Evolutionary conservation across 2,888 invertebrate genomes (phyloP), one percentile per base, ranked within the genome.

Genomic region (Apodemia mormo): DNA sequence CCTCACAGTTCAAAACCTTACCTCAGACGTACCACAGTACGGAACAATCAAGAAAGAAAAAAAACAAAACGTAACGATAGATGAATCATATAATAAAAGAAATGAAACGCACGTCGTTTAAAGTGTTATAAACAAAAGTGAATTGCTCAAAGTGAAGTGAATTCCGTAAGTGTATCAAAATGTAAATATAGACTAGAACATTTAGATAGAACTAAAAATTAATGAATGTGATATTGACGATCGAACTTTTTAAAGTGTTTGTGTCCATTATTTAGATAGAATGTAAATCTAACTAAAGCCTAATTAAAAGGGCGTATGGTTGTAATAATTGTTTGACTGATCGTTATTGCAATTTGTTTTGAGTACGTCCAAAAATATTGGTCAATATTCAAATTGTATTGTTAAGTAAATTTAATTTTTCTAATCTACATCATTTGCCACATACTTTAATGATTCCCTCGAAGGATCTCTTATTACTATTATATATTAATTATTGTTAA

Each of bases 1-100:
- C 75, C 88, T 95, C 1, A 95, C 95, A 73, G 94, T 95, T 49
- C 95, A 95, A 76, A 94, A 94, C 77, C 83, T 94, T 14, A 89
- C 93, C 0, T 86, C 88, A 0, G 92, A 93, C 75, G 89, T 90
- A n/a, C 94, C 94, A 0, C 93, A 93, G 58, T 94, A 94, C 80
- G 94, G 93, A n/a, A 94, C 94, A 0, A 93, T 94, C 43, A 87
- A 92, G 73, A 93, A 93, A 79, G 94, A 94, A 71, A 91, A 92
- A 76, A 93, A 93, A 83, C 93, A 93, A 79, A 94, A 93, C 75
- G 93, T 93, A 43, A 94, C 93, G 8, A 94, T 93, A 79, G 91
- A 93, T 77, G 92, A 91, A 72, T 89, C 91, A 0, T 92, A 80
- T 70, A 91, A 90, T 74, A 88, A 91, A 76, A 81, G 92, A 79